These are phyloP conservation scores for Pegea sp. DNA, from an alignment of 23 tunicate species.

Conservation along the genomic window DNA sequence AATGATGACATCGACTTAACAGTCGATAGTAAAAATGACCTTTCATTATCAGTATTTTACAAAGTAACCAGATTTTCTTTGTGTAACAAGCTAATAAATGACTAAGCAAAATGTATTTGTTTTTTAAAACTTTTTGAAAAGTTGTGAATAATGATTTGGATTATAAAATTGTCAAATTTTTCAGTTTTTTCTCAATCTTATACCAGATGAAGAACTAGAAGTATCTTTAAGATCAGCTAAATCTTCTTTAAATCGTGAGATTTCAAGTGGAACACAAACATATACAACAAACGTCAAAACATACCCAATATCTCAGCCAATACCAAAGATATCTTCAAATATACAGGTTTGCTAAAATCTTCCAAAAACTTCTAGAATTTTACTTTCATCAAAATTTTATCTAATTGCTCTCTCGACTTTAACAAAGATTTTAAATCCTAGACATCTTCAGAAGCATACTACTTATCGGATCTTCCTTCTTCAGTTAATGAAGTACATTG, in stretches of 20 bases:
- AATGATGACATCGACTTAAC: constrained; percentile 12
- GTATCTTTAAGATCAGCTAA: constrained; percentile 4
- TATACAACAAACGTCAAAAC: constrained; percentile 30
- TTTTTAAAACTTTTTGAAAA: too few species aligned
- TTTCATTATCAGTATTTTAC: constrained; percentile 40
- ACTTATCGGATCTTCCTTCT: constrained; percentile 13
- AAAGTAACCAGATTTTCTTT: constrained; percentile 13
- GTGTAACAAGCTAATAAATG: too few species aligned
- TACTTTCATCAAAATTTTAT: too few species aligned
- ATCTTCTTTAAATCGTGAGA: constrained; percentile 12
- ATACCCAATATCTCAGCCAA: constrained; percentile 50
- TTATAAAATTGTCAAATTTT: too few species aligned
- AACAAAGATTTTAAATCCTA: too few species aligned
- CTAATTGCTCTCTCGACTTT: too few species aligned
- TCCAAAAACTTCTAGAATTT: too few species aligned
- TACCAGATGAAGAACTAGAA: neutral
- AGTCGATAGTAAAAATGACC: constrained; percentile 11
- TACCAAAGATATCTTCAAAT: constrained; percentile 36
- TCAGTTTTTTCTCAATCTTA: neutral
- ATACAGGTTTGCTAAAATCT: constrained; percentile 28
- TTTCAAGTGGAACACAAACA: constrained; percentile 31
- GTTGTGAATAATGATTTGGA: too few species aligned
- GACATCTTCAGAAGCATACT: constrained; percentile 48
- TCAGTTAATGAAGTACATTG: constrained; percentile 24
- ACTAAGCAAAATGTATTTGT: too few species aligned